Percentiles rank a stretch among this genome's conserved stretches.
These are phyloP conservation scores for Drosophila prolongata DNA, from an alignment of 2,888 invertebrate species.

Conservation along the genomic window DNA sequence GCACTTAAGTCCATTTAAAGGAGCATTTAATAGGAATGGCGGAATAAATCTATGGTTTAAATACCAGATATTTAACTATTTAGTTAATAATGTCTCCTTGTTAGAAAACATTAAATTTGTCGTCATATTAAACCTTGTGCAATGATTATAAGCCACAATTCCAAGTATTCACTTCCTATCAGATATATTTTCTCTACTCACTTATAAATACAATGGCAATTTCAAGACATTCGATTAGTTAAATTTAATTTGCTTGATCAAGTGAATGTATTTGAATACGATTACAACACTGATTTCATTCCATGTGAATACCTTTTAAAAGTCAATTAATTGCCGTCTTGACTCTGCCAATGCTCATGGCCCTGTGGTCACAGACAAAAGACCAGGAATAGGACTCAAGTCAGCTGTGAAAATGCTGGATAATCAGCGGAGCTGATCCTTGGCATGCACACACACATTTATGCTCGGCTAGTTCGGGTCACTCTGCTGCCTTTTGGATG, in stretches of 20 bases:
- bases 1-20: neutral
- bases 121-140: no score
- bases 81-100: no score
- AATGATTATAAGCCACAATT: no score
- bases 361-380: conserved; percentile 26
- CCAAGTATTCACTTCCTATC: no score
- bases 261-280: conserved; percentile 1
- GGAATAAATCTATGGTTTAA: no score
- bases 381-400: conserved; percentile 34
- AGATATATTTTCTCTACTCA: neutral
- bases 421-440: conserved; percentile 29
- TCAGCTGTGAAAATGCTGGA: conserved; percentile 57
- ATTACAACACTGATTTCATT: conserved; percentile 7
- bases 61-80: no score
- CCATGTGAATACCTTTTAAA: conserved; percentile 18
- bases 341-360: neutral
- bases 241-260: neutral
- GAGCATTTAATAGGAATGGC: neutral
- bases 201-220: neutral
- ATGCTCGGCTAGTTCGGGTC: conserved; percentile 7
- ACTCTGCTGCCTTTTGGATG: conserved; percentile 9
- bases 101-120: no score
- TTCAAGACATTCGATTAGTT: neutral
- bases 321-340: conserved; percentile 33
- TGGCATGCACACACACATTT: conserved; percentile 13